Evolutionary conservation across 1,140 invertebrate genomes (phyloP).

Genomic region (Melanaphis sacchari): DNA sequence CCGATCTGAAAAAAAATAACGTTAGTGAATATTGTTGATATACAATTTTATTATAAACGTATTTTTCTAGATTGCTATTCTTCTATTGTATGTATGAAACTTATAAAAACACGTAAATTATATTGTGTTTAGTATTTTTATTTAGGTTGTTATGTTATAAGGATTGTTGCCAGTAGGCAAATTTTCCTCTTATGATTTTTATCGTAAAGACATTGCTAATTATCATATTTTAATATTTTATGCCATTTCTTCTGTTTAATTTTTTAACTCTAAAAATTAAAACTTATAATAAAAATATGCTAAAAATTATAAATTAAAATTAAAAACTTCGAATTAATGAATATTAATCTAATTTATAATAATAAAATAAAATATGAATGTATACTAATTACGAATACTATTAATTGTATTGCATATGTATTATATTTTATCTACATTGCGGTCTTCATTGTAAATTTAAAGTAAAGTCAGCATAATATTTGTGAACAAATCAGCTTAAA

Average conservation of each 20-base stretch:
- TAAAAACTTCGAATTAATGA: neutral
- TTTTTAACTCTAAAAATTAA: neutral
- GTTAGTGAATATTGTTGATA: neutral
- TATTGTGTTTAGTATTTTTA: neutral
- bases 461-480: too few species aligned
- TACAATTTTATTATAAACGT: neutral
- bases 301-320: neutral
- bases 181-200: neutral
- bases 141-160: neutral
- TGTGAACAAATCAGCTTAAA: neutral
- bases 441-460: neutral
- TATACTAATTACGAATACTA: neutral
- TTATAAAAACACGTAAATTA: neutral
- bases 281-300: neutral
- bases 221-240: neutral
- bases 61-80: neutral
- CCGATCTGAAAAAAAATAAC: constrained; percentile 37
- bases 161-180: neutral
- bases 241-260: neutral
- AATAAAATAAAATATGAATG: neutral
- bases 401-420: neutral
- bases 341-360: neutral
- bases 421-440: neutral
- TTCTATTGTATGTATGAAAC: neutral
- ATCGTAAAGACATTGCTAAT: neutral